Conservation (phyloP, 2,113 vertebrate genomes). For the Lepus europaeus region DNA sequence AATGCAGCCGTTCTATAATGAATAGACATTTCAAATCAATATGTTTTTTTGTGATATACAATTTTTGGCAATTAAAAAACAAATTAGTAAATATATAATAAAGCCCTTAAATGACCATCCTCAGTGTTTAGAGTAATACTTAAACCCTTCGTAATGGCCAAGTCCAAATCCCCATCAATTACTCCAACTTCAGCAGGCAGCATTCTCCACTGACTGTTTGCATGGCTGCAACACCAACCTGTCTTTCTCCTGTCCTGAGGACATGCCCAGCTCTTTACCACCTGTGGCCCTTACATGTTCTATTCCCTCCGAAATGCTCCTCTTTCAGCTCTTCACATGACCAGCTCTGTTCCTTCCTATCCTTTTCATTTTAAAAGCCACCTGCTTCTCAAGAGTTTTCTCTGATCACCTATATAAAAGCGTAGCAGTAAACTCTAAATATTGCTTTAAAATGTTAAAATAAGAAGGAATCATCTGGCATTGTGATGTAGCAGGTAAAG, state of each 20-base stretch:
- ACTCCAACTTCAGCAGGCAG: neutral
- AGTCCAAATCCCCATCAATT: neutral
- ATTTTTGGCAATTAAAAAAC: neutral
- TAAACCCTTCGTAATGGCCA: neutral
- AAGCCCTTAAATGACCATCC: neutral
- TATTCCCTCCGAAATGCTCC: neutral
- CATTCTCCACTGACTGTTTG: neutral
- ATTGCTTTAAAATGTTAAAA: constrained; percentile 17
- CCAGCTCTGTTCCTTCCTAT: neutral
- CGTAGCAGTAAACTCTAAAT: neutral
- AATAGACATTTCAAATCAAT: neutral
- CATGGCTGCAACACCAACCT: neutral
- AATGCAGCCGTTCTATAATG: neutral
- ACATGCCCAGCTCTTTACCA: neutral
- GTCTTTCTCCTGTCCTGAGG: neutral
- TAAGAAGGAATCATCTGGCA: neutral
- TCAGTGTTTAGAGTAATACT: neutral
- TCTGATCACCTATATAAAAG: constrained; percentile 20
- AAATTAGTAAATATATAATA: neutral
- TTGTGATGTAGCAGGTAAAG: too few species aligned
- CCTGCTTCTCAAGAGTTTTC: neutral
- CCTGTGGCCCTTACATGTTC: neutral
- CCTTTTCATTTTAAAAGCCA: constrained; percentile 9
- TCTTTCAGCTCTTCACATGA: neutral
- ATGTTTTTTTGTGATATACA: neutral